phyloP scores from a whole-genome alignment of 2,888 invertebrate species.

The Lordiphosa andalusiaca region DNA sequence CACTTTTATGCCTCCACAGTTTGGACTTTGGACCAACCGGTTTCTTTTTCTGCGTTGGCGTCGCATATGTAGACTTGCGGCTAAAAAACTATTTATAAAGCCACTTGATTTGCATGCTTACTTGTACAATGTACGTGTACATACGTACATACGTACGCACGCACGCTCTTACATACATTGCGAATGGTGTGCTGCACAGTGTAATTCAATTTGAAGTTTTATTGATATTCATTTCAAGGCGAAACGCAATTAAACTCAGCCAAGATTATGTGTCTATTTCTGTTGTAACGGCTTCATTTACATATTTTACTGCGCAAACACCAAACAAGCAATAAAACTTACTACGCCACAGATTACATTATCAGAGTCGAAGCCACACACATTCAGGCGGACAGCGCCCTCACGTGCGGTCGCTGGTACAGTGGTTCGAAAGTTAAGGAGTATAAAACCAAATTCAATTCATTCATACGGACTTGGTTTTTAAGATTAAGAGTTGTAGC shows the following conservation, averaged over 20 bases:
- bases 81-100: constrained; percentile 48
- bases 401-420: constrained; percentile 8
- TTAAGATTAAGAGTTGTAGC: no score
- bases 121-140: constrained; percentile 1
- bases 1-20: constrained; percentile 50
- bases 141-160: no score
- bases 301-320: constrained; percentile 28
- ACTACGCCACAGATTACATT: constrained; percentile 11
- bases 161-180: no score
- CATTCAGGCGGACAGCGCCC: neutral
- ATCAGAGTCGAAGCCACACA: constrained; percentile 1
- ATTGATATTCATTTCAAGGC: constrained; percentile 47
- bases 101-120: constrained; percentile 16
- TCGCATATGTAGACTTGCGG: constrained; percentile 31
- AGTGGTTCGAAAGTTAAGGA: neutral
- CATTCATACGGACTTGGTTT: no score
- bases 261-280: constrained; percentile 21
- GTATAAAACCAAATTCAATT: no score
- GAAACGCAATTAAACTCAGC: constrained; percentile 44
- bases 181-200: neutral
- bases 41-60: constrained; percentile 36
- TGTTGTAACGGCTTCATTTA: constrained; percentile 18
- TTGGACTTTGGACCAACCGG: constrained; percentile 60
- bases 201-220: constrained; percentile 17
- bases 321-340: neutral